A percentile compares a stretch with the other conserved stretches of the same genome.
Evolutionary conservation across 2,113 vertebrate genomes (phyloP).

Genomic region (Centropus unirufus): DNA sequence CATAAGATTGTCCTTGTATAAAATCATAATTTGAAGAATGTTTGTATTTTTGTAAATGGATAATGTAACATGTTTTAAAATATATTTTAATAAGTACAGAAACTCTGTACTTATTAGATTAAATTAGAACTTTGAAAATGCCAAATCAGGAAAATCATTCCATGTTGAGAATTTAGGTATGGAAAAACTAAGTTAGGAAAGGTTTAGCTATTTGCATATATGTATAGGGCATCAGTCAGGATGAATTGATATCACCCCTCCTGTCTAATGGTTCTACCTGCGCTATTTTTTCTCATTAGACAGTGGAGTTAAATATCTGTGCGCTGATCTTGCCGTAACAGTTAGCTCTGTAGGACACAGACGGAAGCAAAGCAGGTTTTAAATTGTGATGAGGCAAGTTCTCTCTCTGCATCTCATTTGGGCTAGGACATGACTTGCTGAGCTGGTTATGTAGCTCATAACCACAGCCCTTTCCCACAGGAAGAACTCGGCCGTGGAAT

Average conservation of each 20-base stretch:
- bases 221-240: not conserved
- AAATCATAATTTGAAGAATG: not conserved
- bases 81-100: not conserved
- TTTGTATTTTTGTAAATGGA: not conserved
- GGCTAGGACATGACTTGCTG: slow-evolving; percentile 11
- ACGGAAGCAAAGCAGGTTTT: slow-evolving; percentile 47
- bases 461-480: slow-evolving; percentile 53
- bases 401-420: not conserved
- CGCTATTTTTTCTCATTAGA: not conserved
- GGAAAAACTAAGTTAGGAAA: not conserved
- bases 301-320: slow-evolving; percentile 11
- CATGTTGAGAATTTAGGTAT: not conserved
- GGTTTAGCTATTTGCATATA: not conserved
- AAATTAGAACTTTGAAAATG: not conserved
- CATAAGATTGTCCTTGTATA: not conserved
- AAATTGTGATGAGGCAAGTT: slow-evolving; percentile 33
- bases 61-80: not conserved
- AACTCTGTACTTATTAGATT: not conserved
- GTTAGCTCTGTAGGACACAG: not conserved
- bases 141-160: not conserved
- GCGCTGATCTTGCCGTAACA: not conserved
- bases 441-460: slow-evolving; percentile 27
- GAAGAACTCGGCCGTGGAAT: slow-evolving; percentile 1
- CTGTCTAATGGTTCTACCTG: not conserved
- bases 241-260: not conserved